Evolutionary conservation across 1,140 invertebrate genomes (phyloP).

Genomic region (Tenebrio molitor): DNA sequence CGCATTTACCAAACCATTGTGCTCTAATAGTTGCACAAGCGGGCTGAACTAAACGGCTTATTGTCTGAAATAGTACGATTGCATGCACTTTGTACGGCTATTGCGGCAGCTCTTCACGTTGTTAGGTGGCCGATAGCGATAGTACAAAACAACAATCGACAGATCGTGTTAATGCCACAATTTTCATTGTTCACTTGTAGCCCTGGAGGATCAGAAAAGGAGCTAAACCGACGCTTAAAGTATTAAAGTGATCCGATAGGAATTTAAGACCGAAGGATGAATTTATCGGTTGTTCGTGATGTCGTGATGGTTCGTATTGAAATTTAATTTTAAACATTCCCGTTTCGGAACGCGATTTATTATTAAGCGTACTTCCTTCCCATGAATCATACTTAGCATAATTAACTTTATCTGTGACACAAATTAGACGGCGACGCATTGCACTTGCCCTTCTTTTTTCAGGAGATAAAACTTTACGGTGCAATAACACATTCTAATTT

Average conservation of each 20-base stretch:
- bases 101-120: background rate
- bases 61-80: slow-evolving; percentile 27
- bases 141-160: slow-evolving; percentile 13
- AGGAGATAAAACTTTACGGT: background rate
- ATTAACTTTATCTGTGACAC: slow-evolving; percentile 19
- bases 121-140: background rate
- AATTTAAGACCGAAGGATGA: background rate
- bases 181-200: slow-evolving; percentile 15
- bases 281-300: slow-evolving; percentile 35
- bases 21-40: slow-evolving; percentile 46
- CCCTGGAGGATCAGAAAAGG: background rate
- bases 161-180: too few species aligned
- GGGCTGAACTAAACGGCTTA: slow-evolving; percentile 41
- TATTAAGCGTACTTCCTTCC: slow-evolving; percentile 18
- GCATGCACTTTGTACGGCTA: background rate
- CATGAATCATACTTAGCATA: slow-evolving; percentile 26
- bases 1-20: slow-evolving; percentile 42
- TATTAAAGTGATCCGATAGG: slow-evolving; percentile 32
- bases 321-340: slow-evolving; percentile 39
- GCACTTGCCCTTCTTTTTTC: background rate
- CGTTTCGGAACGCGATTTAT: slow-evolving; percentile 18
- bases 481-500: background rate
- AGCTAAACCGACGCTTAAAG: slow-evolving; percentile 17
- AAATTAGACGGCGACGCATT: background rate
- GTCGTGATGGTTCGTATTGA: slow-evolving; percentile 37